Conservation (phyloP, 92 coral and sea anemone species). For the Siderastrea radians region DNA sequence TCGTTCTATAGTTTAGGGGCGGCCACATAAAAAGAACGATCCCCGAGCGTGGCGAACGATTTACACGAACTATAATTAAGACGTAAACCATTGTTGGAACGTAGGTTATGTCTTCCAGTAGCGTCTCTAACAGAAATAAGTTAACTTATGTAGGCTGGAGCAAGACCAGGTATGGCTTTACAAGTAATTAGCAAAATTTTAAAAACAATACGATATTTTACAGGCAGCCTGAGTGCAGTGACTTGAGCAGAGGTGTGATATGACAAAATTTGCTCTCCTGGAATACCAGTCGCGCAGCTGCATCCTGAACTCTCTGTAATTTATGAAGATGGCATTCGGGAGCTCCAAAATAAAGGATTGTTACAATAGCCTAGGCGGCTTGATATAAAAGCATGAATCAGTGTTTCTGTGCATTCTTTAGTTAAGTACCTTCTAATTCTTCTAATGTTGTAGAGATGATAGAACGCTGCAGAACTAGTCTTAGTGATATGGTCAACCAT, state of each 20-base stretch:
- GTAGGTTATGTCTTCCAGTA: neutral
- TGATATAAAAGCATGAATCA: conserved; percentile 40
- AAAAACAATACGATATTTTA: neutral
- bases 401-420: conserved; percentile 16
- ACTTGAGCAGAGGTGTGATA: neutral
- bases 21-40: neutral
- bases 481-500: conserved; percentile 29
- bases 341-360: conserved; percentile 33
- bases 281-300: neutral
- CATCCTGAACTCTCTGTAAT: neutral
- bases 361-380: conserved; percentile 34
- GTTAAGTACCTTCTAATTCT: conserved; percentile 55
- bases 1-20: conserved; percentile 23
- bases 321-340: conserved; percentile 3
- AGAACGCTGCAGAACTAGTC: conserved; percentile 36
- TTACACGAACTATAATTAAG: neutral
- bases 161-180: neutral
- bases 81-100: neutral
- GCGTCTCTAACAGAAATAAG: neutral
- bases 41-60: neutral
- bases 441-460: conserved; percentile 20
- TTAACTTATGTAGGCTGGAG: neutral
- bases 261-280: neutral
- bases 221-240: conserved; percentile 6
- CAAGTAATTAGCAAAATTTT: neutral